These are phyloP conservation scores for Paramisgurnus dabryanus DNA, from an alignment of 2,113 vertebrate species.

Conservation along the genomic window DNA sequence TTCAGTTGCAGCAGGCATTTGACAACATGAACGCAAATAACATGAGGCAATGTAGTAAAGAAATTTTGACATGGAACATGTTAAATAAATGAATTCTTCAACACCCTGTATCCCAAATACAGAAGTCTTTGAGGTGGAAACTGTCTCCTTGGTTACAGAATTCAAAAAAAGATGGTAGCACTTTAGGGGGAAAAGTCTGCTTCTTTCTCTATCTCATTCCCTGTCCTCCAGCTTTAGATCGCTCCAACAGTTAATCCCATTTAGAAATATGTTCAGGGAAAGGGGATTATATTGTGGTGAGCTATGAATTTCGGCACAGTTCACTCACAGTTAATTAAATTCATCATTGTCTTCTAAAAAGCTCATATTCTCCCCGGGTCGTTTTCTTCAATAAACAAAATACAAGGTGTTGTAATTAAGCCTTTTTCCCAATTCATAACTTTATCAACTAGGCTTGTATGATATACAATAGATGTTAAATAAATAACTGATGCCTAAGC, in stretches of 20 bases:
- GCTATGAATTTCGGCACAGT: conserved; percentile 58
- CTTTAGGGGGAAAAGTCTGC: neutral
- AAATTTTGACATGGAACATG: neutral
- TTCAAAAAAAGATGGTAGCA: conserved; percentile 5
- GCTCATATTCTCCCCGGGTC: conserved; percentile 51
- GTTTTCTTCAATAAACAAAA: conserved; percentile 55
- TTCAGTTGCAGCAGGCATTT: neutral
- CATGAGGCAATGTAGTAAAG: neutral
- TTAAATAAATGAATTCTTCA: conserved; percentile 12
- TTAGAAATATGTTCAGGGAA: conserved; percentile 63
- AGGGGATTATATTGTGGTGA: conserved; percentile 63
- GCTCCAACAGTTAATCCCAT: conserved; percentile 62
- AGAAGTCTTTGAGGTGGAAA: conserved; percentile 32
- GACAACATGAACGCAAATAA: neutral
- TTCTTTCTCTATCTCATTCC: conserved; percentile 13
- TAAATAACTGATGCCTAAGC: too few relatives aligned
- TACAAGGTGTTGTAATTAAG: conserved; percentile 65
- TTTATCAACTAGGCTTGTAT: neutral
- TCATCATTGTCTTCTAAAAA: conserved; percentile 69
- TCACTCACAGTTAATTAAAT: conserved; percentile 71
- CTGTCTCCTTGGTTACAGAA: conserved; percentile 28
- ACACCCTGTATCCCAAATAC: conserved; percentile 20
- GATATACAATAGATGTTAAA: too few relatives aligned
- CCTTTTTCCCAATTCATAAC: neutral
- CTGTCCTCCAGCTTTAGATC: conserved; percentile 31